Percentiles rank a stretch among this genome's conserved stretches.
Evolutionary conservation across 2,113 vertebrate genomes (phyloP).

Genomic region (Syngnathus floridae): DNA sequence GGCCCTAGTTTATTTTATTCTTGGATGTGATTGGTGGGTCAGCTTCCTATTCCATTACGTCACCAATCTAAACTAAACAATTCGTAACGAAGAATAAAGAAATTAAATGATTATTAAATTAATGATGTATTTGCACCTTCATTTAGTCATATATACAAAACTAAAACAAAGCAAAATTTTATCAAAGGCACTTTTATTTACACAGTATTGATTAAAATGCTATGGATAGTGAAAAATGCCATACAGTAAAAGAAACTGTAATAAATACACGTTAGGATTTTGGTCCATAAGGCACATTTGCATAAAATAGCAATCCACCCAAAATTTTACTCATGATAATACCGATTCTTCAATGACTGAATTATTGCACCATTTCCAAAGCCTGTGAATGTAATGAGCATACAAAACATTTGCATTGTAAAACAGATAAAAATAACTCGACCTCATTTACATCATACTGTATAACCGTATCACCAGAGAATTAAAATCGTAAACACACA

Average conservation of each 20-base stretch:
- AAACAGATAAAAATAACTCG: background rate
- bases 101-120: background rate
- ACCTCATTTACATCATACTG: background rate
- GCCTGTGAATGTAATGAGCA: background rate
- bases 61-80: background rate
- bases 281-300: background rate
- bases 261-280: slow-evolving; percentile 1
- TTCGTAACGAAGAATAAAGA: background rate
- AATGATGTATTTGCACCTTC: background rate
- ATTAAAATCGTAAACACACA: slow-evolving; percentile 1
- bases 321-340: background rate
- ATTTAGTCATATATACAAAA: background rate
- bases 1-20: no score
- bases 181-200: background rate
- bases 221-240: background rate
- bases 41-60: background rate
- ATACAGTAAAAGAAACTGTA: background rate
- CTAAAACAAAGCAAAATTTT: background rate
- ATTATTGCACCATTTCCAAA: background rate
- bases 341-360: background rate
- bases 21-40: background rate
- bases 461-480: background rate
- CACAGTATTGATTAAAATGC: background rate
- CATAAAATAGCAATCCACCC: background rate
- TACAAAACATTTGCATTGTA: slow-evolving; percentile 1